Conservation (phyloP, 2,888 invertebrate genomes). For the Leptarthrus brevirostris region DNA sequence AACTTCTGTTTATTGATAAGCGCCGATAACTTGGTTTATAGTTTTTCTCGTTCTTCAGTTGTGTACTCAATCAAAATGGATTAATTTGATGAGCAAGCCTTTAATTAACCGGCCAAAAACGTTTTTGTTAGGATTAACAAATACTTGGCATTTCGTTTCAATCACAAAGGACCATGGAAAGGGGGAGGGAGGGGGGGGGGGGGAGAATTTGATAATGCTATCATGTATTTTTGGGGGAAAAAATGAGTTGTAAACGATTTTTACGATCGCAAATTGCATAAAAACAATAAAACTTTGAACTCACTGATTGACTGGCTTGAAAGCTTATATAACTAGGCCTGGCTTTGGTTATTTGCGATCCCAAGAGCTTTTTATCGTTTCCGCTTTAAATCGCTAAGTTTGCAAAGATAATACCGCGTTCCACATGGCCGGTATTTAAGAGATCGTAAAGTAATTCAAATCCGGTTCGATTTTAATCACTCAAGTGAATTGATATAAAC, state of each 20-base stretch:
- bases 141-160: no score
- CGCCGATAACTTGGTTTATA: constrained; percentile 30
- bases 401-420: no score
- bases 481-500: no score
- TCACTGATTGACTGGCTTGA: not conserved
- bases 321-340: no score
- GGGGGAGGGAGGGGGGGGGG: not conserved
- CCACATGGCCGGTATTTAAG: no score
- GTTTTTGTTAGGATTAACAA: not conserved
- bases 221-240: not conserved
- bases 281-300: not conserved
- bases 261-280: not conserved
- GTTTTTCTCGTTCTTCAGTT: not conserved
- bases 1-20: constrained; percentile 40
- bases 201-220: not conserved
- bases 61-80: constrained; percentile 16
- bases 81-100: constrained; percentile 2
- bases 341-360: no score
- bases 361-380: no score
- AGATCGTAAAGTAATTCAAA: no score
- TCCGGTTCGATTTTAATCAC: no score
- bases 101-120: constrained; percentile 33
- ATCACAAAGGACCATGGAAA: no score
- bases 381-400: no score
- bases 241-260: not conserved